Base-by-base conservation (phyloP, 2,888 invertebrate genomes). In the Dusona sp. region DNA sequence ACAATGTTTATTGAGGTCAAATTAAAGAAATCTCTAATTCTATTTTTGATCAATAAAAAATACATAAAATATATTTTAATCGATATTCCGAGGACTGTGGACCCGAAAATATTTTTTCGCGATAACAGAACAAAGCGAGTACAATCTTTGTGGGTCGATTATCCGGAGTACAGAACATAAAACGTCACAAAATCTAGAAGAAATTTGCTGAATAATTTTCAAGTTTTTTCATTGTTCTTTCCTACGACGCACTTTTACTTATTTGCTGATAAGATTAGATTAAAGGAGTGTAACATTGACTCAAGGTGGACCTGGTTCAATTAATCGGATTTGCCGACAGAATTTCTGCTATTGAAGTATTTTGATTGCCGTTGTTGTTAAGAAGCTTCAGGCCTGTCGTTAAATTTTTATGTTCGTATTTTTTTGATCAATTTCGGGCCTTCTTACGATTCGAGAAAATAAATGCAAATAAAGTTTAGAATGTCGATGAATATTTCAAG, bases 261-360 rank as follows among this genome's bases (percentile, higher is more conserved):
- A 33, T 38, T 68, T 67, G 29, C 22, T 42, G 67, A 77, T 54
- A 78, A 78, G 78, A 78, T 78, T 78, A 38, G 13, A 78, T 54
- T 7, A 16, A 22, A 51, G 36, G 29, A 11, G 36, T 54, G 11
- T 45, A 22, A 68, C 42, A 8, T 68, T 70, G 16, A 70, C 22
- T 16, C 16, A 45, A 42, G 25, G 1, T 36, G 9, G 19, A 22
- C 19, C 36, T 25, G 61, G 54, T 61, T 61, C 13, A 19, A 61
- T 74, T 16, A 1, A 42, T 7, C 4, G 45, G 16, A 36, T 48
- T 42, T n/a, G 45, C 1, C 36, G 33, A 54, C 13, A 36, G 36
- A 22, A 13, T 54, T 9, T n/a, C 2, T 19, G 7, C n/a, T 67
- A 3, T 3, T 25, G 3, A 22, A 22, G n/a, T 67, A 33, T 36